phyloP scores from a whole-genome alignment of 2,888 invertebrate genomes.

The Oscheius sp. region DNA sequence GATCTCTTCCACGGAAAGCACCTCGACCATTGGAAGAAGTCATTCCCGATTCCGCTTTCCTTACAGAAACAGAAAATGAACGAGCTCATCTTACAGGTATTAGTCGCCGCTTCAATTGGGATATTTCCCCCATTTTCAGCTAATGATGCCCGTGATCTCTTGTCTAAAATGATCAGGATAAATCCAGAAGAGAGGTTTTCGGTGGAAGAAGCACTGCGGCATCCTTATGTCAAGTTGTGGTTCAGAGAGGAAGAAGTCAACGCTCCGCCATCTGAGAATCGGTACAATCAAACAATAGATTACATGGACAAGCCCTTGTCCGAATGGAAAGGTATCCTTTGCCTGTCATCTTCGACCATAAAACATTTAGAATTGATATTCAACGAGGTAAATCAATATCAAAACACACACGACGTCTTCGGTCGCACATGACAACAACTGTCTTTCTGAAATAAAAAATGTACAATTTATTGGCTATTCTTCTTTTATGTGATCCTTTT shows the following conservation, averaged over 20 bases:
- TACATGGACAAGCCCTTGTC: constrained; percentile 98
- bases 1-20: constrained; percentile 37
- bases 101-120: not conserved
- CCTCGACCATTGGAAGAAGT: constrained; percentile 42
- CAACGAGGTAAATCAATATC: constrained; percentile 96
- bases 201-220: constrained; percentile 93
- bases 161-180: constrained; percentile 96
- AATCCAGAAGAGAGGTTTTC: constrained; percentile 97
- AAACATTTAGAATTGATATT: constrained; percentile 85
- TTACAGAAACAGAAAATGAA: constrained; percentile 53
- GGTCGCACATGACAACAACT: constrained; percentile 29
- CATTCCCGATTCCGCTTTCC: constrained; percentile 50
- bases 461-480: constrained; percentile 16
- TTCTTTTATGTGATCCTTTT: constrained; percentile 18
- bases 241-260: constrained; percentile 87
- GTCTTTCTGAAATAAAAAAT: not conserved
- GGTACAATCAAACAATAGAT: constrained; percentile 98
- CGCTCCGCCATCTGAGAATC: constrained; percentile 90
- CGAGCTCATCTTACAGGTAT: constrained; percentile 56
- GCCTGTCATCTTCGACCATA: not conserved
- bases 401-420: constrained; percentile 79
- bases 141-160: constrained; percentile 92
- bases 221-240: constrained; percentile 99
- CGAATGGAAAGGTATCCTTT: constrained; percentile 92
- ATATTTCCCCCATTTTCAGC: constrained; percentile 78